Evolutionary conservation across 2,888 invertebrate genomes (phyloP), one percentile per base, ranked within the genome.

Genomic region (Halictus quadricinctus): DNA sequence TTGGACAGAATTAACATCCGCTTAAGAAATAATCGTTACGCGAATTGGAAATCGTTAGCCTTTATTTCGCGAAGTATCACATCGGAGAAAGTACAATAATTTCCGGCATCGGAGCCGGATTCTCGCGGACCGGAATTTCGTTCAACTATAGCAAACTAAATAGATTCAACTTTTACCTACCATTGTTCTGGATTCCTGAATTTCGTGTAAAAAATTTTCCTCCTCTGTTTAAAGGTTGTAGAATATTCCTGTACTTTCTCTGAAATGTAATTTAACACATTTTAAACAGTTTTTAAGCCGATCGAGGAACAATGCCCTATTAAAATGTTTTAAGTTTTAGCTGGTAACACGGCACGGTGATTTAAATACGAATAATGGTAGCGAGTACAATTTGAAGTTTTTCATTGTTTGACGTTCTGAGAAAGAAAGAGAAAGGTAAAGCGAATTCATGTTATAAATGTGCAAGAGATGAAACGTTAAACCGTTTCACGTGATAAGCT

Each of bases 1-100:
- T 79, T 79, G 78, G 76, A 54, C 72, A 69, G 85, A 84, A 81
- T 79, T 81, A 79, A 80, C 74, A 74, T 73, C 73, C 73, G 58
- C 46, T 74, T 64, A 13, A 64, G 76, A 76, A 76, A 18, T 73
- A 73, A 60, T 66, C 66, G 25, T 84, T 75, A 46, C 7, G 36
- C 64, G 7, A 25, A 46, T 69, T 84, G 69, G 60, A 50, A 72
- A 25, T 48, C 50, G 60, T 72, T 80, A 41, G 54, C 54, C 48
- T 41, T 73, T 48, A 6, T 81, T 80, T 80, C 80, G 76, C 79
- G 72, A 46, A 75, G 43, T 64, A 48, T 72, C 83, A 69, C 29
- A 58, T 8, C 29, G 73, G 18, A n/a, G 50, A 36, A 25, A 43
- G 43, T 72, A 18, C 29, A 64, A 29, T 64, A 29, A 29, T 18